Base-by-base conservation (phyloP, 2,888 invertebrate genomes). In the Tipula unca region DNA sequence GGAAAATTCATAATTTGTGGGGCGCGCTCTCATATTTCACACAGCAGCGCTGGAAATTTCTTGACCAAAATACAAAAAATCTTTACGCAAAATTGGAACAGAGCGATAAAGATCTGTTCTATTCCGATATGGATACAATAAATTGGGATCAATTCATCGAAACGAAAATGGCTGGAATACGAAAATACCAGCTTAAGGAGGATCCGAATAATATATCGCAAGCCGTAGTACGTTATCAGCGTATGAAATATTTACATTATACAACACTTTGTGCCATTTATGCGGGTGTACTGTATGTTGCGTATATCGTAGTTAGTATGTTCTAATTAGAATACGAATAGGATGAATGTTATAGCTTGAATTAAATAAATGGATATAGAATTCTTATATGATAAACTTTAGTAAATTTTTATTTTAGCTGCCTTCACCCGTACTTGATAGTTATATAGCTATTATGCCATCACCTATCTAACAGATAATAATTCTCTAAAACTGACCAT, bases 111-210 rank as follows among this genome's bases (percentile, higher is more conserved):
- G 87, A 91, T 90, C 87, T 95, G 85, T 97, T 95, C 89, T 93
- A 94, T 10, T 96, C 97, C 90, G 94, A 94, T 88, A 94, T 97
- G 91, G 89, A 90, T 0, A 91, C 92, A 8, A 90, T 97, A 14
- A 91, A 95, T 87, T 98, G 98, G 97, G 89, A 92, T 20, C 89
- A 91, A 1, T 96, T 95, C 88, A 93, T 96, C 89, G 92, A 92
- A 86, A 92, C 92, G 42, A 96, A 96, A 89, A 91, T 96, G 36
- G 91, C 91, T 85, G 98, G 98, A 3, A 93, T 96, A 85, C 92
- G 97, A 86, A 90, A 93, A 85, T 96, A 95, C 89, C 90, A 97
- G 85, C 93, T 96, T 88, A 96, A 97, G 89, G 97, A 98, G 87
- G 93, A 94, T 86, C 92, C 94, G 13, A 92, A 92, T 85, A 94